Evolutionary conservation across 1,140 invertebrate genomes (phyloP).

Genomic region (Drosophila kurseongensis): DNA sequence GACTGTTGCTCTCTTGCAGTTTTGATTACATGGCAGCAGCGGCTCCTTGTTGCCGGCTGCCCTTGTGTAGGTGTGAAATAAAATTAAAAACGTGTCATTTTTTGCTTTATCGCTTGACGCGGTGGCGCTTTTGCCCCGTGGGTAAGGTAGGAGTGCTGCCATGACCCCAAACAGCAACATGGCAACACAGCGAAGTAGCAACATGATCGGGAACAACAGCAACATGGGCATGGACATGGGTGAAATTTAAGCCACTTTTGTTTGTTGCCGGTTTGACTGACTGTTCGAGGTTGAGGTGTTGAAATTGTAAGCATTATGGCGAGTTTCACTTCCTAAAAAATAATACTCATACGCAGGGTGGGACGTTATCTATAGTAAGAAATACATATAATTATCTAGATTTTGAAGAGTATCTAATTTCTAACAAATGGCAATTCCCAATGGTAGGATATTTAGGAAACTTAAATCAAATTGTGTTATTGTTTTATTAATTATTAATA

Average conservation of each 20-base stretch:
- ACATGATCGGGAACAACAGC: background rate
- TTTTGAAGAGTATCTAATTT: background rate
- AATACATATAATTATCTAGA: background rate
- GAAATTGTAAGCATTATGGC: conserved; percentile 16
- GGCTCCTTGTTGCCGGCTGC: conserved; percentile 30
- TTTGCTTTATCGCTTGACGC: conserved; percentile 77
- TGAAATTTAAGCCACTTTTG: conserved; percentile 71
- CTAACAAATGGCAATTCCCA: too few species aligned
- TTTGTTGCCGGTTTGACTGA: conserved; percentile 36
- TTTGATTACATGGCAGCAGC: conserved; percentile 41
- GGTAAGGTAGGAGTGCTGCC: conserved; percentile 31
- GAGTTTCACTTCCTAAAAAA: conserved; percentile 12
- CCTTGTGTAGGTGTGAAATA: conserved; percentile 80
- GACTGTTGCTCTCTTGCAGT: conserved; percentile 53
- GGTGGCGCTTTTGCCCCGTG: conserved; percentile 46
- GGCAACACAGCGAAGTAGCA: conserved; percentile 6
- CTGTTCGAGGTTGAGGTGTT: conserved; percentile 3
- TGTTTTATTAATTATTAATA: too few species aligned
- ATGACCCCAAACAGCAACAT: conserved; percentile 44
- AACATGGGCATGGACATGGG: conserved; percentile 25
- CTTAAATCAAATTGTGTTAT: too few species aligned
- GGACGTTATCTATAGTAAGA: background rate
- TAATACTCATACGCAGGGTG: conserved; percentile 13
- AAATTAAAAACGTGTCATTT: conserved; percentile 84
- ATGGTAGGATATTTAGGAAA: background rate